Percentiles rank a stretch among this genome's conserved stretches.
Conservation (phyloP, 2,797 vertebrate genomes). For the Falco concolor region DNA sequence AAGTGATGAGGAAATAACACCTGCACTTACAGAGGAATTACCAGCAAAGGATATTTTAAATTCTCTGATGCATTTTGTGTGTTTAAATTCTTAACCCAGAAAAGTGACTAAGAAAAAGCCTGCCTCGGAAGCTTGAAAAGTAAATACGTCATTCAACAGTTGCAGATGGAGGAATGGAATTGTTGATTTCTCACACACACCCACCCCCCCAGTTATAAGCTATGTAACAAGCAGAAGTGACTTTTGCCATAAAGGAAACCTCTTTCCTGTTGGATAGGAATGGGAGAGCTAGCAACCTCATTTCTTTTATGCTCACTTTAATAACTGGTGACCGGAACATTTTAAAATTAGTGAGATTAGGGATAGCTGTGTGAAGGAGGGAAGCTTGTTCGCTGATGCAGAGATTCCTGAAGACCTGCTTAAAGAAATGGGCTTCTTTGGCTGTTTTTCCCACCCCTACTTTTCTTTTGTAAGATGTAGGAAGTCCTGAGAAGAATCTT, state of each 20-base stretch:
- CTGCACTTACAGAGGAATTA: not conserved
- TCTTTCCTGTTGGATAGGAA: not conserved
- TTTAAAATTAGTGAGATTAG: not conserved
- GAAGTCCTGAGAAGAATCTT: not conserved
- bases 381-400: not conserved
- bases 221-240: not conserved
- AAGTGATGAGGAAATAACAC: not conserved
- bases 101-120: not conserved
- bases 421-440: not conserved
- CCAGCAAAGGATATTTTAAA: not conserved
- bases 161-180: not conserved
- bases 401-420: not conserved
- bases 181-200: not conserved
- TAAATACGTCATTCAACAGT: not conserved
- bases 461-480: not conserved
- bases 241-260: not conserved
- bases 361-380: not conserved
- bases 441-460: not conserved
- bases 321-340: not conserved
- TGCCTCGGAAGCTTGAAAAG: not conserved
- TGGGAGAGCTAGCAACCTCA: not conserved
- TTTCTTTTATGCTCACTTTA: not conserved
- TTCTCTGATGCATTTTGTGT: not conserved
- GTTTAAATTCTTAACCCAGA: not conserved
- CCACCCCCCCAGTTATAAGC: not conserved